phyloP scores from a whole-genome alignment of 37 sponge, comb jelly and placozoan species.

The Eunapius fragilis region DNA sequence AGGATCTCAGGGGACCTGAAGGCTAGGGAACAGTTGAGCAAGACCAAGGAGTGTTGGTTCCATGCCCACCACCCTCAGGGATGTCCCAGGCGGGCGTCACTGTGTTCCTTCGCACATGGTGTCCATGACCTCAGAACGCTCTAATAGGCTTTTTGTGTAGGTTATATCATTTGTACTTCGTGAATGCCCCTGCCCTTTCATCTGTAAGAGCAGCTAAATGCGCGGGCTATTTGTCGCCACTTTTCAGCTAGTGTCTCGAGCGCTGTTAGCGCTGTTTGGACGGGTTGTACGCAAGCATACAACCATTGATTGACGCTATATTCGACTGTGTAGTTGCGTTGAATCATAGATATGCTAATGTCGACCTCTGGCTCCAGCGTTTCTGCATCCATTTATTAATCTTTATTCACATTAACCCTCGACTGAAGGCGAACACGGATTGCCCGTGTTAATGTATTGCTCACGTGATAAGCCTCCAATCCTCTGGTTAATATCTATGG shows the following conservation, averaged over 20 bases:
- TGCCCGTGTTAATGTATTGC: too few species aligned
- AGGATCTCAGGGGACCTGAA: neutral
- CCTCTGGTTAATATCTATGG: too few species aligned
- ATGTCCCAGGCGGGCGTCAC: slow-evolving; percentile 57
- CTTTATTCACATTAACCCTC: too few species aligned
- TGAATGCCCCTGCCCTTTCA: neutral
- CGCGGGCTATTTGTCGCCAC: neutral
- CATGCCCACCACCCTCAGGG: slow-evolving; percentile 85
- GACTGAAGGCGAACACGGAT: too few species aligned
- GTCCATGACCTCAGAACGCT: slow-evolving; percentile 47
- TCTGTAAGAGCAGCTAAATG: neutral
- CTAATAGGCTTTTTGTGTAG: too few species aligned
- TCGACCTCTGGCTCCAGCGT: too few species aligned
- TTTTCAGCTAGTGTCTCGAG: neutral
- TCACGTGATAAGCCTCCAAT: too few species aligned
- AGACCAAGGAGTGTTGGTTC: slow-evolving; percentile 93
- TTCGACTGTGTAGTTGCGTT: too few species aligned
- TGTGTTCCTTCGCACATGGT: slow-evolving; percentile 89
- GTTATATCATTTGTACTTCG: too few species aligned
- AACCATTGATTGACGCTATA: neutral
- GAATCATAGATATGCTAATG: too few species aligned
- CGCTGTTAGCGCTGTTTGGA: neutral
- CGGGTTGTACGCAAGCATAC: neutral
- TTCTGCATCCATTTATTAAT: too few species aligned
- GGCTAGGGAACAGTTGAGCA: slow-evolving; percentile 20